phyloP scores from a whole-genome alignment of 2,113 vertebrate genomes.

The Carassius gibelio region DNA sequence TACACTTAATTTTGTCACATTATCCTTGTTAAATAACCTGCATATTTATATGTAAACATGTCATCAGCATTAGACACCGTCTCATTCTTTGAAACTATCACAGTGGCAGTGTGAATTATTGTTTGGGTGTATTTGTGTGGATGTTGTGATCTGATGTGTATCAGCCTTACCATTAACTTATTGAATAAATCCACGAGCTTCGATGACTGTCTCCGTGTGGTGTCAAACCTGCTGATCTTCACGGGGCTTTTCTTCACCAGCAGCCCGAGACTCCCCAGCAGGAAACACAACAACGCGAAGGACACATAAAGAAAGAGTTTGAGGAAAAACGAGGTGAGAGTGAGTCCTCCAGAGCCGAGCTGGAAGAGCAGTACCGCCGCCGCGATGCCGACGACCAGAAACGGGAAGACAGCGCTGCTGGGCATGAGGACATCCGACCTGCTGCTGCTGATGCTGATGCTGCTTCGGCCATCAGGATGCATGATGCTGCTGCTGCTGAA shows the following conservation, averaged over 20 bases:
- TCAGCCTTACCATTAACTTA: slow-evolving; percentile 74
- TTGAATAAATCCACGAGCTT: slow-evolving; percentile 68
- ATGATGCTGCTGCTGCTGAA: slow-evolving; percentile 60
- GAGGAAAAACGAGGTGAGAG: slow-evolving; percentile 76
- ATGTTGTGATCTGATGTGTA: not conserved
- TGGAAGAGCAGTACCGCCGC: slow-evolving; percentile 74
- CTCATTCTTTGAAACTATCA: not conserved
- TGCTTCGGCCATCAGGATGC: slow-evolving; percentile 70
- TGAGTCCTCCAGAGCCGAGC: slow-evolving; percentile 74
- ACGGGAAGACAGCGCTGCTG: slow-evolving; percentile 66
- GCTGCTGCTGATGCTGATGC: slow-evolving; percentile 63
- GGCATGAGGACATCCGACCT: slow-evolving; percentile 66
- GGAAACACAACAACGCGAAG: slow-evolving; percentile 76
- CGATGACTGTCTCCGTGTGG: slow-evolving; percentile 58
- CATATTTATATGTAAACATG: not conserved
- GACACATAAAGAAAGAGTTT: slow-evolving; percentile 78
- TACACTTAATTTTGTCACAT: no score
- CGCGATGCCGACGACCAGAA: slow-evolving; percentile 71
- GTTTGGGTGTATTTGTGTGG: not conserved
- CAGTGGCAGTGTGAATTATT: not conserved
- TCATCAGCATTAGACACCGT: not conserved
- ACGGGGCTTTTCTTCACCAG: slow-evolving; percentile 74
- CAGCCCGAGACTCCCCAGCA: slow-evolving; percentile 73
- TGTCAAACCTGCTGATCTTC: slow-evolving; percentile 71
- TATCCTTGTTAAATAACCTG: no score